Conservation (phyloP, 1,140 invertebrate genomes). For the Leucophenga varia region DNA sequence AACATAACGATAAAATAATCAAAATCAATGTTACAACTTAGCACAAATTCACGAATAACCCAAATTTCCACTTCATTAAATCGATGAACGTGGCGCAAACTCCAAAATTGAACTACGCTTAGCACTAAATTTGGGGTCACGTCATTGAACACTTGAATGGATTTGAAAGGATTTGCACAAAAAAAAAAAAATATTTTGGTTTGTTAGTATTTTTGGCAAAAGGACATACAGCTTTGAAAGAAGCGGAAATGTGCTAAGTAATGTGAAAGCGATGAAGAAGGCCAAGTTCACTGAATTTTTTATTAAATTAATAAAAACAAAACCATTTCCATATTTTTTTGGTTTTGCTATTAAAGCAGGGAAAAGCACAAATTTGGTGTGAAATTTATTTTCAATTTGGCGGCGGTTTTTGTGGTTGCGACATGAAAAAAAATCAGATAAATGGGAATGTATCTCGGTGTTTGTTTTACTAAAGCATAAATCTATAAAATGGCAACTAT, state of each 20-base stretch:
- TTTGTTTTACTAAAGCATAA: no score
- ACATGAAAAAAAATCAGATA: no score
- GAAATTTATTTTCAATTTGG: slow-evolving; percentile 37
- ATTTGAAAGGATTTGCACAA: no score
- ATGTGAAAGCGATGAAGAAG: no score
- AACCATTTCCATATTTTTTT: no score
- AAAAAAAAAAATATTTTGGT: no score
- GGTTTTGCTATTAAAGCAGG: slow-evolving; percentile 24
- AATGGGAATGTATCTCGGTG: no score
- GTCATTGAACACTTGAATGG: slow-evolving; percentile 37
- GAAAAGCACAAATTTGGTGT: slow-evolving; percentile 21
- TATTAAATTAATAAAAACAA: slow-evolving; percentile 46
- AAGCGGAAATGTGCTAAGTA: neutral
- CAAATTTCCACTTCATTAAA: slow-evolving; percentile 40
- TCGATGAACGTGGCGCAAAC: slow-evolving; percentile 14
- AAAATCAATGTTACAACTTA: slow-evolving; percentile 23
- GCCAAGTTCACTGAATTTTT: slow-evolving; percentile 36
- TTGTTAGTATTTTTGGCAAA: slow-evolving; percentile 24
- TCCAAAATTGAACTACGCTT: slow-evolving; percentile 15
- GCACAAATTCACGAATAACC: slow-evolving; percentile 1
- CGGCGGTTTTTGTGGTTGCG: slow-evolving; percentile 18
- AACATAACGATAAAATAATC: slow-evolving; percentile 20
- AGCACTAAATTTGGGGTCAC: slow-evolving; percentile 15
- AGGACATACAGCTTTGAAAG: slow-evolving; percentile 6
- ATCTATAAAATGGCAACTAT: no score